These are phyloP conservation scores for Urocyon cinereoargenteus DNA, from an alignment of 2,797 vertebrate genomes.

Conservation along the genomic window DNA sequence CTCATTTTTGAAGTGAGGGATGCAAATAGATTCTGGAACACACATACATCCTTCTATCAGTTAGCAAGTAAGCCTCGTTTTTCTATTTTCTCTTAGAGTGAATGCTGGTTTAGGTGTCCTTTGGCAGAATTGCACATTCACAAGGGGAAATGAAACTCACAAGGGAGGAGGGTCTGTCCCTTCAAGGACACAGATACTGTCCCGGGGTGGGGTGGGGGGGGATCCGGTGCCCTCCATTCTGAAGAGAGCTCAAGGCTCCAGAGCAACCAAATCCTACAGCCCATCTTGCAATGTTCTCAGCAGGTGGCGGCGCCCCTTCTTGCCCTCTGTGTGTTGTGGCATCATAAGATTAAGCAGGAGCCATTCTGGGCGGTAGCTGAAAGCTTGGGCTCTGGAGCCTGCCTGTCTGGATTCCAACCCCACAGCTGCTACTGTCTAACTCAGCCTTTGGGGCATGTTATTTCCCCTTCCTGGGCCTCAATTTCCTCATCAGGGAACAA, in stretches of 20 bases:
- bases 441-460: not conserved
- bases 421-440: not conserved
- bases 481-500: not conserved
- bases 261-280: not conserved
- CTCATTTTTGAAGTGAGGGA: slow-evolving; percentile 30
- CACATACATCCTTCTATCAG: fast-evolving
- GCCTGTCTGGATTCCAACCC: not conserved
- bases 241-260: not conserved
- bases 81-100: not conserved
- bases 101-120: not conserved
- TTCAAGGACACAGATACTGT: not conserved
- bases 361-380: fast-evolving
- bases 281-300: not conserved
- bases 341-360: not conserved
- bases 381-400: not conserved
- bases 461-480: slow-evolving; percentile 45
- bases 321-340: not conserved
- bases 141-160: not conserved
- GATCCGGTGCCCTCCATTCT: not conserved
- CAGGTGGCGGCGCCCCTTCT: not conserved
- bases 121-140: not conserved
- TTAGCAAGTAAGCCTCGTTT: not conserved
- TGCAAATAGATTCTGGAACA: not conserved
- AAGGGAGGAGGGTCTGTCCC: not conserved
- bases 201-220: too few relatives aligned